Base-by-base conservation (phyloP, 2,888 invertebrate genomes). In the Drosophila monieri region DNA sequence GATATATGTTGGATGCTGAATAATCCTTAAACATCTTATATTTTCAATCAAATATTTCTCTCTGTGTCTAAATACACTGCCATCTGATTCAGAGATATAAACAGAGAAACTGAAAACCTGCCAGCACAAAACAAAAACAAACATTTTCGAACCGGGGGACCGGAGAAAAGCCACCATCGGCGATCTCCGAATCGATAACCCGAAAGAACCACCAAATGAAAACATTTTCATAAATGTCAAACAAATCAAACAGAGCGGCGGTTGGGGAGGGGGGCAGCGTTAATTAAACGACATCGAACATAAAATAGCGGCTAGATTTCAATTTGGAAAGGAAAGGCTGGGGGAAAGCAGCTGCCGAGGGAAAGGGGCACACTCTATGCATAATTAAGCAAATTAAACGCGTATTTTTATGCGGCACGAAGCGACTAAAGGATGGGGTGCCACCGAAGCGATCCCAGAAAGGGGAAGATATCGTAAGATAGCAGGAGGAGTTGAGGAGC, bases 341-440 rank as follows among this genome's bases (percentile, higher is more conserved):
- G 27, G 27, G 56, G 18, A 48, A 30, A 67, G 39, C 58, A 47
- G 52, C 51, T 59, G 52, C 21, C 30, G 9, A 30, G 3, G 8
- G 27, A 10, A 39, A 21, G 52, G 23, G 46, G 39, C 47, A 27
- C 66, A 62, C 67, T 64, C 43, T 75, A 72, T 74, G 81, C 87
- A 81, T 81, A 81, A 81, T 81, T 81, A 81, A 81, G 85, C 76
- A 80, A 80, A 86, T 86, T 86, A 81, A 86, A 81, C 81, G 87
- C 80, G 76, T 70, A 84, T 80, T 86, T 80, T 86, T 74, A 86
- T 81, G 87, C 87, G 78, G 70, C 87, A 80, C 72, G 87, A 73
- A 60, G 84, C 68, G 59, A 41, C 72, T 53, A 69, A 55, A 51
- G 61, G 46, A 46, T 41, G 57, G 35, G 35, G 35, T 6, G n/a